phyloP scores from a whole-genome alignment of 2,797 vertebrate genomes.

The Coregonus ussuriensis region DNA sequence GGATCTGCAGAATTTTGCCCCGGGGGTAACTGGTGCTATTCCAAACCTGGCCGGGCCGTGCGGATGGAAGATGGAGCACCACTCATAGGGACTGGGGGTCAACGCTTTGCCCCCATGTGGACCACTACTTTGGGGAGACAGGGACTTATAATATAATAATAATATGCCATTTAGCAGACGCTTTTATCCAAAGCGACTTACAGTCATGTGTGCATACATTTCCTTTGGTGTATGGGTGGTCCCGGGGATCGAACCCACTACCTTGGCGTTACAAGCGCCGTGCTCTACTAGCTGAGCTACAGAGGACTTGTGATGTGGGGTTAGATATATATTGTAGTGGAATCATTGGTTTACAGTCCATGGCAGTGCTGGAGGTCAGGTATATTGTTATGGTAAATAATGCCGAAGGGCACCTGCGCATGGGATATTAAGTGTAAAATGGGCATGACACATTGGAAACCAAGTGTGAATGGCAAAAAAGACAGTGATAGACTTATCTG shows the following conservation, averaged over 20 bases:
- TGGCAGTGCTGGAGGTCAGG: not conserved
- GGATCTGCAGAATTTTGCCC: slow-evolving; percentile 68
- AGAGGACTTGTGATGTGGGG: too few relatives aligned
- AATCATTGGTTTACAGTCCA: not conserved
- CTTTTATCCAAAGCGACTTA: too few relatives aligned
- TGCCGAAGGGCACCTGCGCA: not conserved
- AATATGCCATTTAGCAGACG: too few relatives aligned
- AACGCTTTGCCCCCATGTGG: not conserved
- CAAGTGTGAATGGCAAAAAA: not conserved
- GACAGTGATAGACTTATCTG: not conserved
- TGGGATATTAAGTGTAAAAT: not conserved
- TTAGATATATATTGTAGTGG: not conserved
- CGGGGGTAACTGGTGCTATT: slow-evolving; percentile 67
- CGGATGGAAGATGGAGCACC: not conserved
- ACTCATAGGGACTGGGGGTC: not conserved
- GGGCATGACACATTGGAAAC: not conserved
- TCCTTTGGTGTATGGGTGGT: too few relatives aligned
- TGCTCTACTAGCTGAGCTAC: too few relatives aligned
- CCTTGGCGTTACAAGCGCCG: too few relatives aligned
- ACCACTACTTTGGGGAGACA: not conserved
- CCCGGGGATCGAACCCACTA: too few relatives aligned
- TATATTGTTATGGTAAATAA: not conserved
- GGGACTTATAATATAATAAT: not conserved
- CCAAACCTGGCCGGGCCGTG: slow-evolving; percentile 50
- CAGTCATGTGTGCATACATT: too few relatives aligned